Evolutionary conservation across 1,140 invertebrate species (phyloP).

Genomic region (Wasmannia auropunctata): DNA sequence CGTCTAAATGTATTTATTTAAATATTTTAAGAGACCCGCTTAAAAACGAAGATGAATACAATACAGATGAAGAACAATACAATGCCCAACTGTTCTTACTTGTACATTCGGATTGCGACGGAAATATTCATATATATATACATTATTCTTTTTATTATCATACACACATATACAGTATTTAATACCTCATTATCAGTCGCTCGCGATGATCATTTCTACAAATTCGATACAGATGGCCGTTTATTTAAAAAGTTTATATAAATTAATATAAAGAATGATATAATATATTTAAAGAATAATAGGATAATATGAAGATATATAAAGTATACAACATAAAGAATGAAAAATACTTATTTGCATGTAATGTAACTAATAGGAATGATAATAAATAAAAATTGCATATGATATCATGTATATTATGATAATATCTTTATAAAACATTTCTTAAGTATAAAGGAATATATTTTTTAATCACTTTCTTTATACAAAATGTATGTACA

Average conservation of each 20-base stretch:
- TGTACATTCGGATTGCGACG: slow-evolving; percentile 56
- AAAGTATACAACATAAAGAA: slow-evolving; percentile 8
- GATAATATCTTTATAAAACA: slow-evolving; percentile 31
- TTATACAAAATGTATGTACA: slow-evolving; percentile 66
- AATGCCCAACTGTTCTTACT: slow-evolving; percentile 62
- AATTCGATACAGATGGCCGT: slow-evolving; percentile 35
- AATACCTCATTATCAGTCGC: slow-evolving; percentile 68
- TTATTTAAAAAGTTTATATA: slow-evolving; percentile 62
- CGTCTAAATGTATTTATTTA: slow-evolving; percentile 3
- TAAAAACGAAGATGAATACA: slow-evolving; percentile 55
- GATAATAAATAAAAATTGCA: slow-evolving; percentile 69
- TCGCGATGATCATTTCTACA: slow-evolving; percentile 42
- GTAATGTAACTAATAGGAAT: slow-evolving; percentile 61
- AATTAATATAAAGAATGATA: slow-evolving; percentile 25
- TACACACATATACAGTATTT: slow-evolving; percentile 73
- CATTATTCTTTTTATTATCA: slow-evolving; percentile 68
- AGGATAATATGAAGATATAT: not conserved
- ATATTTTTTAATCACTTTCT: slow-evolving; percentile 26
- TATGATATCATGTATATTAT: slow-evolving; percentile 43
- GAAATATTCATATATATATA: slow-evolving; percentile 32
- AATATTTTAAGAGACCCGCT: not conserved
- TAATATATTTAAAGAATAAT: not conserved
- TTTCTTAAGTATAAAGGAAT: slow-evolving; percentile 58
- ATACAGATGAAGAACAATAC: no score
- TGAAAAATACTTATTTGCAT: slow-evolving; percentile 64